Base-by-base conservation (phyloP, 2,113 vertebrate species). In the Crotalus helleri region DNA sequence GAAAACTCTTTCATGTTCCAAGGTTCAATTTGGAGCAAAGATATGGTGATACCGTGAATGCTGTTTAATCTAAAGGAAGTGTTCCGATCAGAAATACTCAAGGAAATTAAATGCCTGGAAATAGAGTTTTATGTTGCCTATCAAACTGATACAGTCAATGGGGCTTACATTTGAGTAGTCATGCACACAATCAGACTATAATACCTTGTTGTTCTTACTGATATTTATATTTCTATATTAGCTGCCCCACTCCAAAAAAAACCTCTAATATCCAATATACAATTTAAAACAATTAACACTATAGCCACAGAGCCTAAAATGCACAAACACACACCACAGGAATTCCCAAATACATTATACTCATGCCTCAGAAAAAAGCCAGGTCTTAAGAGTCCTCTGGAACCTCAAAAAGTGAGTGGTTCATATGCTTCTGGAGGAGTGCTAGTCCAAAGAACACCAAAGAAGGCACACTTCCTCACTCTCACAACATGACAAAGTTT, bases 1-100 rank as follows among this genome's bases (percentile, higher is more conserved):
- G 81, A 94, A 15, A 95, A 91, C 19, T 58, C 26, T 91, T 6
- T 64, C 7, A 7, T 93, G 91, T 96, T 19, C 46, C 29, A 92
- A 94, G n/a, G 44, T 94, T 87, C 46, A 58, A 97, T 95, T 1
- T 92, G 57, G 91, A 96, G 81, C 64, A 95, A 85, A 96, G 55
- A 61, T 91, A 93, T n/a, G 51, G 88, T 85, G 54, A 93, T 90
- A 58, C 57, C 94, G 87, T 29, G 91, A 93, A 11, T 95, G 97
- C 85, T 93, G 33, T 4, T 44, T 93, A 93, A 94, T 85, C 39
- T 95, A 85, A 95, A 95, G 55, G 54, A 91, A 92, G 54, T 0
- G 0, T 89, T 95, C 94, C 7, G 15, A 95, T 94, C 96, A 93
- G 29, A 92, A 92, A 49, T 64, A 23, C 46, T 64, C 24, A 69